Conservation (phyloP, 2,797 vertebrate species). For the Coregonus sp. region DNA sequence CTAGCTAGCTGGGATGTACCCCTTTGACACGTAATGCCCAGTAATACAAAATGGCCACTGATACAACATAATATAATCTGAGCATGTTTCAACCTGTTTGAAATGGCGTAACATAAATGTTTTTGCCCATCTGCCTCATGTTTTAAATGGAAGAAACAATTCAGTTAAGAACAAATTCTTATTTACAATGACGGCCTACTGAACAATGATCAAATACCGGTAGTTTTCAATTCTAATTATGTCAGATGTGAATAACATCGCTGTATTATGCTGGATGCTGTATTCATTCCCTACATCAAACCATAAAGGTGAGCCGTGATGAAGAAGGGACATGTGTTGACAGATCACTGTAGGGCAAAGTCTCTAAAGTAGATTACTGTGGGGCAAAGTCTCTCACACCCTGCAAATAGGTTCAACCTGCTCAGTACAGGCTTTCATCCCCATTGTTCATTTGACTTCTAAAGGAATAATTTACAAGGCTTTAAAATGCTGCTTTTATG, state of each 20-base stretch:
- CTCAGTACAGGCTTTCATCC: slow-evolving; percentile 69
- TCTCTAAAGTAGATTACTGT: slow-evolving; percentile 36
- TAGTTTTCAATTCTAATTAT: not conserved
- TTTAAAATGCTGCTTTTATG: slow-evolving; percentile 84
- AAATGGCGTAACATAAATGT: not conserved
- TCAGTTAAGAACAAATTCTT: no score
- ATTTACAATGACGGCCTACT: no score
- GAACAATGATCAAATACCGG: slow-evolving; percentile 1
- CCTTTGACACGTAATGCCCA: not conserved
- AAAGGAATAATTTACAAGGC: slow-evolving; percentile 85
- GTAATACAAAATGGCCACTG: not conserved
- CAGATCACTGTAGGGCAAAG: slow-evolving; percentile 58
- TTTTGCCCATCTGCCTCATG: not conserved
- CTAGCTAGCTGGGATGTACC: not conserved
- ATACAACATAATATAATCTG: not conserved
- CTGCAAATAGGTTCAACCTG: slow-evolving; percentile 68
- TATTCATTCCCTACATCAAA: slow-evolving; percentile 3
- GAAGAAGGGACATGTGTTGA: slow-evolving; percentile 45
- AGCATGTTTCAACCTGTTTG: not conserved
- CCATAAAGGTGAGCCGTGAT: slow-evolving; percentile 32
- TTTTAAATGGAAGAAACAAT: not conserved
- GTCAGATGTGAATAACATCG: not conserved
- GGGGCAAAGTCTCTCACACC: slow-evolving; percentile 58
- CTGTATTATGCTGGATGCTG: slow-evolving; percentile 13
- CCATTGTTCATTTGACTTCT: slow-evolving; percentile 82